Percentiles rank a stretch among this genome's conserved stretches.
Evolutionary conservation across 2,888 invertebrate species (phyloP).

Genomic region (Drosophila paranaensis): DNA sequence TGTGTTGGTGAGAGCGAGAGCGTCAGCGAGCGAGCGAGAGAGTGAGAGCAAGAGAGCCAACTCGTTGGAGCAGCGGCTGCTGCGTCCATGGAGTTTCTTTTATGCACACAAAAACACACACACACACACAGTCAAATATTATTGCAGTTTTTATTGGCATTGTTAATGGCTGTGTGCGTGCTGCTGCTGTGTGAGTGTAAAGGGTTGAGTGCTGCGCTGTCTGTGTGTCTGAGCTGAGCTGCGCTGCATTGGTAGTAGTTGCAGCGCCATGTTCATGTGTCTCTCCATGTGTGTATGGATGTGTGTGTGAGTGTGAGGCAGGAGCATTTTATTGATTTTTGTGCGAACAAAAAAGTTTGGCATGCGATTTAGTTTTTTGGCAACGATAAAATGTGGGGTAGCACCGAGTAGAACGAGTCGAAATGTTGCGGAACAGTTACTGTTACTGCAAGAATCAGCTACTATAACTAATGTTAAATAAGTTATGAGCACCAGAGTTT

Average conservation of each 20-base stretch:
- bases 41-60: slow-evolving; percentile 21
- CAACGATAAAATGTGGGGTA: slow-evolving; percentile 39
- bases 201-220: slow-evolving; percentile 55
- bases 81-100: slow-evolving; percentile 57
- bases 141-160: slow-evolving; percentile 63
- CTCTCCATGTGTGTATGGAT: slow-evolving; percentile 3
- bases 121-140: slow-evolving; percentile 27
- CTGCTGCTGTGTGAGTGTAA: slow-evolving; percentile 27
- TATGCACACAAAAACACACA: slow-evolving; percentile 39
- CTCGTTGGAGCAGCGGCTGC: slow-evolving; percentile 54
- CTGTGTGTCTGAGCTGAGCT: slow-evolving; percentile 30
- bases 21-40: slow-evolving; percentile 10
- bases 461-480: slow-evolving; percentile 26
- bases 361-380: slow-evolving; percentile 51
- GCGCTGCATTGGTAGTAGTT: slow-evolving; percentile 53
- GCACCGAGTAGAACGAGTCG: not conserved
- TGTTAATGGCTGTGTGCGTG: slow-evolving; percentile 30
- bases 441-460: slow-evolving; percentile 1
- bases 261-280: slow-evolving; percentile 18
- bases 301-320: slow-evolving; percentile 27
- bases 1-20: slow-evolving; percentile 60
- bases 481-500: slow-evolving; percentile 33
- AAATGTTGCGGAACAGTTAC: not conserved
- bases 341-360: slow-evolving; percentile 44
- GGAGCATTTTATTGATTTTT: slow-evolving; percentile 69